A percentile compares a stretch with the other conserved stretches of the same genome.
phyloP scores from a whole-genome alignment of 2,113 vertebrate species.

The Coreoperca whiteheadi region DNA sequence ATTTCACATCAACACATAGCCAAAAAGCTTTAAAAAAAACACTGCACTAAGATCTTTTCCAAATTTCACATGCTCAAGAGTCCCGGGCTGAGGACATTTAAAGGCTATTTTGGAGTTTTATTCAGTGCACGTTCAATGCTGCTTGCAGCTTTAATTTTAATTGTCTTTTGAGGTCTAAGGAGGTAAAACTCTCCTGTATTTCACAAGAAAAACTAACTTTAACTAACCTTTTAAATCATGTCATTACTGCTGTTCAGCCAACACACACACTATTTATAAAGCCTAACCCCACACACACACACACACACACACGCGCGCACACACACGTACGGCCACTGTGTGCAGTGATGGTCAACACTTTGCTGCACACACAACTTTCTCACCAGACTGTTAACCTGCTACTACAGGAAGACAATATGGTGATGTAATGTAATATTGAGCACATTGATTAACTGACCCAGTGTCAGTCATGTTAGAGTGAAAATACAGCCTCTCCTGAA shows the following conservation, averaged over 20 bases:
- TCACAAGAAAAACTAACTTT: background rate
- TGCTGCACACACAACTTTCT: slow-evolving; percentile 23
- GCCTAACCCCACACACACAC: slow-evolving; percentile 13
- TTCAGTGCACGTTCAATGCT: no score
- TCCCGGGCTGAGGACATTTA: no score
- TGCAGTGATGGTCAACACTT: slow-evolving; percentile 41
- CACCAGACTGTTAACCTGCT: slow-evolving; percentile 6
- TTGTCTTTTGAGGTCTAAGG: background rate
- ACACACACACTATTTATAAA: slow-evolving; percentile 40
- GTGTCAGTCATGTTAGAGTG: background rate
- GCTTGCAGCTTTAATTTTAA: no score
- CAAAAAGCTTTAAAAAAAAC: no score
- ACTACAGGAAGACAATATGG: background rate
- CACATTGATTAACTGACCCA: background rate
- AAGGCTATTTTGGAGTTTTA: no score
- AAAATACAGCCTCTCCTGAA: background rate
- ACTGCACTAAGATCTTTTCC: no score
- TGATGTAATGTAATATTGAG: background rate
- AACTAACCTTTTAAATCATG: background rate
- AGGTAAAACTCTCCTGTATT: background rate
- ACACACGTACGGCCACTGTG: slow-evolving; percentile 5
- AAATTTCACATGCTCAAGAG: no score
- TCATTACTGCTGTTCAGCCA: background rate
- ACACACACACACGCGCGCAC: slow-evolving; percentile 22
- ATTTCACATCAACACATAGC: background rate